Conservation (phyloP, 2,113 vertebrate species). For the Ammospiza nelsoni region DNA sequence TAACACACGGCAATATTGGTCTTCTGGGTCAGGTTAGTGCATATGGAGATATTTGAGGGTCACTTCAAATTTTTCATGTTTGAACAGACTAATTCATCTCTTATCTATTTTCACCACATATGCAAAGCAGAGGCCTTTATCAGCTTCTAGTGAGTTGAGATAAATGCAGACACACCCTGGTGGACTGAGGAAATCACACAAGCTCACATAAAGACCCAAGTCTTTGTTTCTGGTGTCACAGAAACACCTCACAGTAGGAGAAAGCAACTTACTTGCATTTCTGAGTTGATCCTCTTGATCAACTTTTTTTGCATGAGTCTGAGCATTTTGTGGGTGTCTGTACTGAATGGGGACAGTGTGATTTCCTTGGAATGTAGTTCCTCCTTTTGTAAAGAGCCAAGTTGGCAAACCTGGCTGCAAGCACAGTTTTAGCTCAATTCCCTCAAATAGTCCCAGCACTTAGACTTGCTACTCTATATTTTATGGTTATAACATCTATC, state of each 20-base stretch:
- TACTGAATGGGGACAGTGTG: background rate
- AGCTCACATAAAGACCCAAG: background rate
- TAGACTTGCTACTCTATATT: constrained; percentile 36
- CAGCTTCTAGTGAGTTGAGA: background rate
- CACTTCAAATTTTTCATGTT: background rate
- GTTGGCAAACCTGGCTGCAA: constrained; percentile 43
- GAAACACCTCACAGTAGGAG: background rate
- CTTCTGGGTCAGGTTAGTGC: background rate
- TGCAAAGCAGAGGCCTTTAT: background rate
- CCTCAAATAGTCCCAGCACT: constrained; percentile 21
- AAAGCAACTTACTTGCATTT: background rate
- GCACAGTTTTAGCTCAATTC: constrained; percentile 33
- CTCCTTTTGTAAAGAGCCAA: constrained; percentile 29
- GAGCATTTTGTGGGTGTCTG: constrained; percentile 11
- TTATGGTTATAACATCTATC: constrained; percentile 23
- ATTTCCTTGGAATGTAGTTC: constrained; percentile 35
- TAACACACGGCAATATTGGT: background rate
- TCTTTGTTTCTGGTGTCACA: background rate
- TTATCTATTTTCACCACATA: background rate
- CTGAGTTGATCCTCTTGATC: background rate
- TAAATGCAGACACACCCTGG: background rate
- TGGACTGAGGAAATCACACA: background rate
- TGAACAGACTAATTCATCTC: background rate
- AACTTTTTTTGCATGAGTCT: constrained; percentile 3
- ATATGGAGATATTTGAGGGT: background rate